phyloP scores from a whole-genome alignment of 2,797 vertebrate species.

The Poecilia picta region DNA sequence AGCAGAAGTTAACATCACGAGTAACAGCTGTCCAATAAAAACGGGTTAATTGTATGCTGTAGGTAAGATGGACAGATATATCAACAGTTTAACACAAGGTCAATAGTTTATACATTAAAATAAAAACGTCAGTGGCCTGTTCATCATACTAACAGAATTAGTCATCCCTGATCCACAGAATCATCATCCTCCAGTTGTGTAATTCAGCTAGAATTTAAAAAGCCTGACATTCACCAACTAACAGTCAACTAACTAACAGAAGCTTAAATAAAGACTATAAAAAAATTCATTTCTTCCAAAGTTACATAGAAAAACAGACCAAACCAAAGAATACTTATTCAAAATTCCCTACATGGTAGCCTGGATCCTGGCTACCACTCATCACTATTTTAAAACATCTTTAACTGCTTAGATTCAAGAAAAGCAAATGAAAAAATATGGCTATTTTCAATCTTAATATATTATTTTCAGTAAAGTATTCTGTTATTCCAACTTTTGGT shows the following conservation, averaged over 20 bases:
- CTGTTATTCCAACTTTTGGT: slow-evolving; percentile 18
- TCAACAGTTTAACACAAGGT: neutral
- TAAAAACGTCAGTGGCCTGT: neutral
- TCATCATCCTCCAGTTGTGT: neutral
- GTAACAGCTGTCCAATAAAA: neutral
- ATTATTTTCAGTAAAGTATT: slow-evolving; percentile 19
- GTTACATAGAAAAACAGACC: neutral
- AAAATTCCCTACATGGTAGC: neutral
- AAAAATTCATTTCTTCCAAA: neutral
- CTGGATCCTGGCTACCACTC: neutral
- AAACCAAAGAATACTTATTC: neutral
- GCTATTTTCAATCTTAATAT: slow-evolving; percentile 11
- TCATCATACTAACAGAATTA: neutral
- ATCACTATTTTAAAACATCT: too few species aligned
- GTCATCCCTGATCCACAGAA: neutral
- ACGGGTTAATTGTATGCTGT: neutral
- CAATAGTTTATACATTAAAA: neutral
- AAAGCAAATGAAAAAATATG: neutral
- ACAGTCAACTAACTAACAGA: neutral
- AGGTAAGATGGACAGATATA: neutral
- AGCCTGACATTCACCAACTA: neutral
- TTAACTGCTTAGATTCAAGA: neutral
- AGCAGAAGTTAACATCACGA: neutral
- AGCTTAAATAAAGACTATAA: neutral
- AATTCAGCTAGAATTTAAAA: neutral